Percentiles rank a stretch among this genome's conserved stretches.
phyloP scores from a whole-genome alignment of 1,140 invertebrate species.

The Listronotus oregonensis region DNA sequence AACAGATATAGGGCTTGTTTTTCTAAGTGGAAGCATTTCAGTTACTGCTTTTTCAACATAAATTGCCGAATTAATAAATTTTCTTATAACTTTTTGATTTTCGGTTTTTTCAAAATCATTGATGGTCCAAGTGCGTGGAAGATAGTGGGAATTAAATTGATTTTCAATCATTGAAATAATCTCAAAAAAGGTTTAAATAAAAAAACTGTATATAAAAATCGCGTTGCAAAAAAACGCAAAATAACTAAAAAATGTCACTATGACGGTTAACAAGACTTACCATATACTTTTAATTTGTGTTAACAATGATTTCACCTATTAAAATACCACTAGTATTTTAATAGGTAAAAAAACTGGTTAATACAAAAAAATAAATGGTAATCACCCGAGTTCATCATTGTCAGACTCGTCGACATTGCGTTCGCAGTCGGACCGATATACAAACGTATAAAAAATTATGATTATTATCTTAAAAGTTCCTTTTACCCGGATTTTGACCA shows the following conservation, averaged over 20 bases:
- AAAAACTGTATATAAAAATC: constrained; percentile 20
- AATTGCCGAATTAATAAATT: constrained; percentile 48
- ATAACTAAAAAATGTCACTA: constrained; percentile 12
- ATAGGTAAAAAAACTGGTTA: too few relatives aligned
- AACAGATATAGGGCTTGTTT: constrained; percentile 26
- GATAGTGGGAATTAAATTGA: constrained; percentile 5
- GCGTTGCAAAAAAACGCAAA: constrained; percentile 8
- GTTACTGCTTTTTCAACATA: constrained; percentile 46
- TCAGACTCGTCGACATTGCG: too few relatives aligned
- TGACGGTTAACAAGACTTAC: neutral
- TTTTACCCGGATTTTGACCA: too few relatives aligned
- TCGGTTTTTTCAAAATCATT: constrained; percentile 20
- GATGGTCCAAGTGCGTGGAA: constrained; percentile 15
- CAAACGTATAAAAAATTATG: too few relatives aligned
- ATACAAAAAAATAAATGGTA: too few relatives aligned
- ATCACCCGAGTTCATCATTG: too few relatives aligned
- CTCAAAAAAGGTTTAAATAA: neutral
- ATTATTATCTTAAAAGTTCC: too few relatives aligned
- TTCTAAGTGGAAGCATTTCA: constrained; percentile 31
- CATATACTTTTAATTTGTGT: too few relatives aligned
- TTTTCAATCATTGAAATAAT: constrained; percentile 25
- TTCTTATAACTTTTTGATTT: constrained; percentile 36
- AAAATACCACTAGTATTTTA: too few relatives aligned
- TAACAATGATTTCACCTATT: too few relatives aligned
- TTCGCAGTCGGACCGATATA: too few relatives aligned